Percentiles rank a stretch among this genome's conserved stretches.
Conservation (phyloP, 2,888 invertebrate genomes). For the Protonemura montana region DNA sequence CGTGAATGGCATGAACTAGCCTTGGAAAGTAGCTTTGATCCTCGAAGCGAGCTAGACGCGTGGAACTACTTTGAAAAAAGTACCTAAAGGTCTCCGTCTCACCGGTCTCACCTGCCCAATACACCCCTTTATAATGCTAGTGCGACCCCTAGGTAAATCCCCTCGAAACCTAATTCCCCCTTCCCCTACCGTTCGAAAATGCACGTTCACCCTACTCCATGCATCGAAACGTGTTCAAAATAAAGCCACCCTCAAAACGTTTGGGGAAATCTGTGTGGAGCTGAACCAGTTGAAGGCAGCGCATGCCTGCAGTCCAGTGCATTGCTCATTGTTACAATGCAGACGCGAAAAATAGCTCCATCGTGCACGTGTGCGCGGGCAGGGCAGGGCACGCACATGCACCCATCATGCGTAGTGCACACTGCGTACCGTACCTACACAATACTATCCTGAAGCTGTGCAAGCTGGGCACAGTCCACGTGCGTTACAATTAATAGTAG, state of each 20-base stretch:
- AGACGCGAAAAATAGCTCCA: background rate
- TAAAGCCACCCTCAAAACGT: conserved; percentile 18
- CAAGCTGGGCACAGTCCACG: background rate
- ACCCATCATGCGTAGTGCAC: background rate
- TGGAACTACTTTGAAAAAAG: conserved; percentile 34
- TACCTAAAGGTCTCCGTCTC: conserved; percentile 31
- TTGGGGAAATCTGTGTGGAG: background rate
- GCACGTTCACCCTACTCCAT: conserved; percentile 1
- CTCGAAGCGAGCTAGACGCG: conserved; percentile 21
- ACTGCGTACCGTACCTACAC: background rate
- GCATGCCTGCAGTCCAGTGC: background rate
- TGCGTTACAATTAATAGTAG: background rate
- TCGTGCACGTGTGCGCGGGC: background rate
- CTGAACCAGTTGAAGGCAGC: background rate
- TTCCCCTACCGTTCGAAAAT: background rate
- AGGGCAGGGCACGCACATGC: background rate
- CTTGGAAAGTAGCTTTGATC: conserved; percentile 36
- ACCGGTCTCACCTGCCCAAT: conserved; percentile 37
- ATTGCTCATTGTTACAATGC: background rate
- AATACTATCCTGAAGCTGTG: background rate
- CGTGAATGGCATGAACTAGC: conserved; percentile 7
- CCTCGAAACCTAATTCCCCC: background rate
- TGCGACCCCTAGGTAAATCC: conserved; percentile 22
- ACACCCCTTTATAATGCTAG: conserved; percentile 30
- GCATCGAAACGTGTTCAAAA: background rate